Evolutionary conservation across 2,888 invertebrate genomes (phyloP).

Genomic region (Elegia similella): DNA sequence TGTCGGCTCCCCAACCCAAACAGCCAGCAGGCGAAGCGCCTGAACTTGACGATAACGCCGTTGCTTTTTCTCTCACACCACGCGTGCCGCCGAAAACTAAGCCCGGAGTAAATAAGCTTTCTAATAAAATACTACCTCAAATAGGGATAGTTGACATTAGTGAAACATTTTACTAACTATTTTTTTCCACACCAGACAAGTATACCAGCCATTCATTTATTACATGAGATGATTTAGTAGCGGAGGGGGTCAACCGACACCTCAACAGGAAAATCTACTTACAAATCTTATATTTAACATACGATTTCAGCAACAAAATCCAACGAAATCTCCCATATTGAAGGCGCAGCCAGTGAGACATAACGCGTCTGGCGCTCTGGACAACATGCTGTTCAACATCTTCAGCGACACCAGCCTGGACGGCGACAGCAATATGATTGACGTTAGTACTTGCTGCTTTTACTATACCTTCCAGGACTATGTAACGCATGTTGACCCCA

Average conservation of each 20-base stretch:
- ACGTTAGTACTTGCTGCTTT: slow-evolving; percentile 22
- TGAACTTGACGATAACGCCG: slow-evolving; percentile 47
- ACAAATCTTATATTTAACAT: too few species aligned
- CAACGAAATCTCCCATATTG: slow-evolving; percentile 13
- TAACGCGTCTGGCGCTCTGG: slow-evolving; percentile 29
- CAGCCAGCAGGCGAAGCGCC: slow-evolving; percentile 26
- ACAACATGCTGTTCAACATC: slow-evolving; percentile 34
- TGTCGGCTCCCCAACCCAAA: slow-evolving; percentile 38
- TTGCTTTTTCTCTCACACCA: slow-evolving; percentile 34
- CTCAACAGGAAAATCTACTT: too few species aligned
- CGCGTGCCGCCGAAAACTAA: slow-evolving; percentile 2
- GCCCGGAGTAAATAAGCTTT: slow-evolving; percentile 16
- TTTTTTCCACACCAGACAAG: too few species aligned
- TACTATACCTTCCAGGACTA: too few species aligned
- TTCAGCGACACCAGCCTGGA: slow-evolving; percentile 55
- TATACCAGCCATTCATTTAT: too few species aligned
- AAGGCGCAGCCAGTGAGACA: slow-evolving; percentile 28
- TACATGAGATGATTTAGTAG: too few species aligned
- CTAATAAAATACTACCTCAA: too few species aligned
- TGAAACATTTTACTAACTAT: too few species aligned
- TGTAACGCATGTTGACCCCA: too few species aligned
- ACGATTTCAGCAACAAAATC: background rate
- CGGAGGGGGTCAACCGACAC: too few species aligned
- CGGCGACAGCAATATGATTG: slow-evolving; percentile 28
- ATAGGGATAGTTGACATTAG: too few species aligned